Percentiles rank a stretch among this genome's conserved stretches.
These are phyloP conservation scores for Mesocricetus auratus DNA, from an alignment of 2,113 vertebrate genomes.

Conservation along the genomic window DNA sequence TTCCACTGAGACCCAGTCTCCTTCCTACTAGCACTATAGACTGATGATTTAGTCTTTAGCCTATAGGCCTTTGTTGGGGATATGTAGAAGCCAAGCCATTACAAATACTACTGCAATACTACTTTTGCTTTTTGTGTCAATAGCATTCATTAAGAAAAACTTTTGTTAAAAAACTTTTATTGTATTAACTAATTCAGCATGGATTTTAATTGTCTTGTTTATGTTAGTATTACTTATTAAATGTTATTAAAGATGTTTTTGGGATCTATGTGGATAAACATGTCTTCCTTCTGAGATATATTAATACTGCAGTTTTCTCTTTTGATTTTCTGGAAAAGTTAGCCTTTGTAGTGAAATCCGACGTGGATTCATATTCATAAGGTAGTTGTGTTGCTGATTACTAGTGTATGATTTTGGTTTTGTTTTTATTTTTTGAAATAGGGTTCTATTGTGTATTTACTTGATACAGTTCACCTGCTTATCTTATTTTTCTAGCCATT, in stretches of 20 bases:
- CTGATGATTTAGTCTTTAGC: neutral
- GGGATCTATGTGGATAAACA: neutral
- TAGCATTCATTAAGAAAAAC: slow-evolving; percentile 3
- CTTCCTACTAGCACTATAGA: neutral
- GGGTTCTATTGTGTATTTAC: neutral
- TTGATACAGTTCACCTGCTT: neutral
- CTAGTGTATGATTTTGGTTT: neutral
- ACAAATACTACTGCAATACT: neutral
- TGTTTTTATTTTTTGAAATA: neutral
- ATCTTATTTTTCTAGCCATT: neutral
- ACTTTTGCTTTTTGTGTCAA: neutral
- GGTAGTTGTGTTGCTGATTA: neutral
- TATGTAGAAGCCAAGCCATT: neutral
- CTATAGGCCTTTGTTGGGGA: neutral
- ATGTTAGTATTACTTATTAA: neutral
- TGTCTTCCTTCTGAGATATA: neutral
- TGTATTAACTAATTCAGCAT: neutral
- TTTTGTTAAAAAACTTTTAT: slow-evolving; percentile 18
- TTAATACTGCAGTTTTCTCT: neutral
- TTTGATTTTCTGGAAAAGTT: neutral
- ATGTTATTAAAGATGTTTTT: slow-evolving; percentile 23
- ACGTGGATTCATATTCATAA: neutral
- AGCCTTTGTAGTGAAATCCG: neutral
- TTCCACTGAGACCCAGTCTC: neutral
- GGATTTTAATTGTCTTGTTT: slow-evolving; percentile 26